phyloP scores from a whole-genome alignment of 1,140 invertebrate genomes.

The Brachionus rotundiformis region DNA sequence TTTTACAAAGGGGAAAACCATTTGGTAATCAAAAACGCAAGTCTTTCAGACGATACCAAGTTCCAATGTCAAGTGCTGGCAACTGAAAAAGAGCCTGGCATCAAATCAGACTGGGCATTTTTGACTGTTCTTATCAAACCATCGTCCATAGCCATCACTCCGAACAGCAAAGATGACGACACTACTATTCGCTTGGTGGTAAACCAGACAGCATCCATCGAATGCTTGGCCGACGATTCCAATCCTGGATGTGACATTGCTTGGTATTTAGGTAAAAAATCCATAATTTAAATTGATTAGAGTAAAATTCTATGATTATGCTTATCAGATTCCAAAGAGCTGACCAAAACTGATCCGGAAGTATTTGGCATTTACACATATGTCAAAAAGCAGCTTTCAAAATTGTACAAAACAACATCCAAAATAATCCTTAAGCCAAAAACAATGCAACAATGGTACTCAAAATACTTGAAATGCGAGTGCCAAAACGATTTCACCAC shows the following conservation, averaged over 20 bases:
- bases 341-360: neutral
- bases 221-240: conserved; percentile 26
- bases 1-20: conserved; percentile 35
- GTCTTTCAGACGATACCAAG: conserved; percentile 30
- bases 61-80: conserved; percentile 41
- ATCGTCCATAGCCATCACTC: neutral
- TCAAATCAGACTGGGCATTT: conserved; percentile 20
- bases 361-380: neutral
- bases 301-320: neutral
- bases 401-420: conserved; percentile 39
- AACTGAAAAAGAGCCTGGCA: neutral
- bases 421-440: neutral
- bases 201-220: conserved; percentile 11
- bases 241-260: conserved; percentile 35
- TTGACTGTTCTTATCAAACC: conserved; percentile 41
- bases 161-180: conserved; percentile 2
- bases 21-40: conserved; percentile 31
- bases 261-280: conserved; percentile 39
- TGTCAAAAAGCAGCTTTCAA: neutral
- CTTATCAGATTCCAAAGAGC: conserved; percentile 46
- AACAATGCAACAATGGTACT: conserved; percentile 39
- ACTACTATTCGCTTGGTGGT: conserved; percentile 19
- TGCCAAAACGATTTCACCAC: conserved; percentile 22
- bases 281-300: neutral
- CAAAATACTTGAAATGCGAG: conserved; percentile 37